Percentiles rank a stretch among this genome's conserved stretches.
These are phyloP conservation scores for Muricea muricata DNA, from an alignment of 92 coral and sea anemone genomes.

Conservation along the genomic window DNA sequence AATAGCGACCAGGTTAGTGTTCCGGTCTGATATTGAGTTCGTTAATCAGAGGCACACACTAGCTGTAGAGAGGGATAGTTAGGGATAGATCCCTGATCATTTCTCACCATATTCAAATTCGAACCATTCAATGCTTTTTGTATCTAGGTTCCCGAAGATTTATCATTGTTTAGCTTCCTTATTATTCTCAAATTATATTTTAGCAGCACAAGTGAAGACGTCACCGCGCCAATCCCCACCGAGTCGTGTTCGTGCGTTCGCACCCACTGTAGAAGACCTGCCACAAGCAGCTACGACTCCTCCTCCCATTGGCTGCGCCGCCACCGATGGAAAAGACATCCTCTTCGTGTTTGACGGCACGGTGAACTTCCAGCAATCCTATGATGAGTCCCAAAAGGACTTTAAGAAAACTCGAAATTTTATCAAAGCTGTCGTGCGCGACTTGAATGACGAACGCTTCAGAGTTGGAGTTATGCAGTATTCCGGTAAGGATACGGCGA, in stretches of 20 bases:
- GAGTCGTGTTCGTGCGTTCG: not conserved
- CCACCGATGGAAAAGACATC: constrained; percentile 17
- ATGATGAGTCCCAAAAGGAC: not conserved
- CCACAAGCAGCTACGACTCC: not conserved
- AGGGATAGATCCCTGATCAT: no score
- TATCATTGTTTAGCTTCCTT: no score
- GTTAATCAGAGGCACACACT: no score
- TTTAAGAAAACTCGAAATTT: not conserved
- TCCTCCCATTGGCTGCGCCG: constrained; percentile 11
- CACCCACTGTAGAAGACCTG: not conserved
- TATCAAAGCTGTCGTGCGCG: not conserved
- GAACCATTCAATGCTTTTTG: no score
- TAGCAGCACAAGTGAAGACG: no score
- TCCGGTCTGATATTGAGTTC: no score
- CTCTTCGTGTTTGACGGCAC: constrained; percentile 41
- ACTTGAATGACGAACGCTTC: not conserved
- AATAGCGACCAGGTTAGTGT: no score
- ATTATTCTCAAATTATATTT: no score
- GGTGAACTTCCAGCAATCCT: not conserved
- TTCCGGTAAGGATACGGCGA: not conserved
- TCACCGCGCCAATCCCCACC: not conserved
- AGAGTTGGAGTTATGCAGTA: constrained; percentile 38
- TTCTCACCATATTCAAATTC: no score
- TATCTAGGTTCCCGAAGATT: no score
- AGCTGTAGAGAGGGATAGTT: no score